These are phyloP conservation scores for Leiothrix lutea DNA, from an alignment of 2,113 vertebrate genomes.

Conservation along the genomic window DNA sequence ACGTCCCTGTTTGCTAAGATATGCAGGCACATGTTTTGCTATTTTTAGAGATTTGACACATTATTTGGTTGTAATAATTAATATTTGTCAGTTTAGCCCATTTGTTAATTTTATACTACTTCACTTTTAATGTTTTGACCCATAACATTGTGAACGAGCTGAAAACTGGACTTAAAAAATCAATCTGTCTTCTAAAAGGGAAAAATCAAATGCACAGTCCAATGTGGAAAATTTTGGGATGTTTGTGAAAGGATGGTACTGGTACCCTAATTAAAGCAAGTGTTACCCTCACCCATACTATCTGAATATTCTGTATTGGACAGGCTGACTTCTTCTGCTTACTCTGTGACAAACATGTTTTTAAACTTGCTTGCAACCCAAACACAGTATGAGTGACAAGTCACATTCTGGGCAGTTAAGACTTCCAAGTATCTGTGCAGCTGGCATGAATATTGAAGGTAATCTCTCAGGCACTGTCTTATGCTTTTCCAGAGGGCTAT, in stretches of 20 bases:
- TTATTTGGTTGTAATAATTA: background rate
- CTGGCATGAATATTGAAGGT: background rate
- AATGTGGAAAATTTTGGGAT: background rate
- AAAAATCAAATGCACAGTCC: background rate
- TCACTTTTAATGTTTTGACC: background rate
- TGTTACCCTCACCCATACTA: background rate
- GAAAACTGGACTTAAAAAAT: background rate
- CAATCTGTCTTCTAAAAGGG: background rate
- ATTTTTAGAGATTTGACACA: background rate
- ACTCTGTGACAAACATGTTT: background rate
- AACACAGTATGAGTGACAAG: background rate
- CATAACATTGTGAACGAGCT: background rate
- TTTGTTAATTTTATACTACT: background rate
- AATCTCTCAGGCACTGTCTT: background rate
- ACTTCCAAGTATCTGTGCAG: background rate
- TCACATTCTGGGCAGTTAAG: background rate
- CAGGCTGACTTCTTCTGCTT: background rate
- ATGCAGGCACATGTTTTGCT: accelerated
- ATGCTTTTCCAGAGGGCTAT: background rate
- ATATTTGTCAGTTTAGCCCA: background rate
- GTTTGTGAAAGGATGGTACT: background rate
- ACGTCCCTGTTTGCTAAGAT: background rate
- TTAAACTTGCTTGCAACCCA: background rate
- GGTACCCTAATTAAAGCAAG: background rate
- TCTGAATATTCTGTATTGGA: background rate